Evolutionary conservation across 1,140 invertebrate species (phyloP).

Genomic region (Drosophila gunungcola): DNA sequence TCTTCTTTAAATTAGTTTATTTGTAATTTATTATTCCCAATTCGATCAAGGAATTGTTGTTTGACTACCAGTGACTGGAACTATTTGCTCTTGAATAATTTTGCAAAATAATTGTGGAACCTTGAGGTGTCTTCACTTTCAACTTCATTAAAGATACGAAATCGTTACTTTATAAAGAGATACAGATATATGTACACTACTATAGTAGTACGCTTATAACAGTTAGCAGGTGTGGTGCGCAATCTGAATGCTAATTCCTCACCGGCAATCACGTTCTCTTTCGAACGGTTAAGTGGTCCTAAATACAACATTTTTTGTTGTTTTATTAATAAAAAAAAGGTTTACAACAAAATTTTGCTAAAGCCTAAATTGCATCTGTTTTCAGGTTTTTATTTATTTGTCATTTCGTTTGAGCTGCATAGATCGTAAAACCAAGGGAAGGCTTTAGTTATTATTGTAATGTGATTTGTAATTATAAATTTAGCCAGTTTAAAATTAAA

Average conservation of each 20-base stretch:
- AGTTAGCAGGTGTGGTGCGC: slow-evolving; percentile 19
- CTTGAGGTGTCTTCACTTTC: slow-evolving; percentile 11
- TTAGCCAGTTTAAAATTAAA: too few species aligned
- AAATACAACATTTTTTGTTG: slow-evolving; percentile 23
- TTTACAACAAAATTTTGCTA: background rate
- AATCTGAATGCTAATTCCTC: slow-evolving; percentile 57
- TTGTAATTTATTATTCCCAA: too few species aligned
- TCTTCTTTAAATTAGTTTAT: too few species aligned
- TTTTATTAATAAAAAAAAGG: slow-evolving; percentile 13
- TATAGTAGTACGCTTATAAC: slow-evolving; percentile 26
- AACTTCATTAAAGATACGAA: background rate
- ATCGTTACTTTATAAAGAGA: background rate
- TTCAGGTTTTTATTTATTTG: too few species aligned
- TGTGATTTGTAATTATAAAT: too few species aligned
- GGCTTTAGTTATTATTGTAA: too few species aligned
- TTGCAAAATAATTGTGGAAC: background rate
- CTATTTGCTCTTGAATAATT: background rate
- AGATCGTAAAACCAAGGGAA: background rate
- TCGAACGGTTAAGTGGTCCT: slow-evolving; percentile 24
- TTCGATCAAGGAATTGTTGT: too few species aligned
- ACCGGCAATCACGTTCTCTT: slow-evolving; percentile 47
- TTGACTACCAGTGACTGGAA: background rate
- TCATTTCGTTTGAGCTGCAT: too few species aligned
- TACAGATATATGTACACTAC: background rate
- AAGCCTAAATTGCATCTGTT: background rate